Percentiles rank a stretch among this genome's conserved stretches.
These are phyloP conservation scores for Dicyrtomina minuta DNA, from an alignment of 2,888 invertebrate species.

Conservation along the genomic window DNA sequence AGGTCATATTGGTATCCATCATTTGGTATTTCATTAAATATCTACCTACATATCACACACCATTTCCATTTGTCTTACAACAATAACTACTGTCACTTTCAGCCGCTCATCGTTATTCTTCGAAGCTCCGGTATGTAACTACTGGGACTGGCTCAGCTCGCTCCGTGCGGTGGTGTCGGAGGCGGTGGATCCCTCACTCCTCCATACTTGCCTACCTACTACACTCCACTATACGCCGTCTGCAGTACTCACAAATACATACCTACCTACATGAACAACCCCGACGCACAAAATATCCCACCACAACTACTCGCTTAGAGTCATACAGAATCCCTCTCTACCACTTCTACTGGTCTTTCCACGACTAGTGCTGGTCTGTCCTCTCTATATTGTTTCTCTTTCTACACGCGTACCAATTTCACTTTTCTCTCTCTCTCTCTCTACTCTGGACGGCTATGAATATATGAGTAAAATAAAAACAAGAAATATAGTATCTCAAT, in stretches of 20 bases:
- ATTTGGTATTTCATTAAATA: slow-evolving; percentile 35
- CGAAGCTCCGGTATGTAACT: too few relatives aligned
- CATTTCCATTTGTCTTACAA: slow-evolving; percentile 34
- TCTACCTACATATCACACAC: slow-evolving; percentile 25
- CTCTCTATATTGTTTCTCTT: too few relatives aligned
- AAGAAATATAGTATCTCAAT: too few relatives aligned
- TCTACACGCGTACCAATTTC: too few relatives aligned
- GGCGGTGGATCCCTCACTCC: neutral
- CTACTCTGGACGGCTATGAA: neutral
- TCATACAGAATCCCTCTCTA: too few relatives aligned
- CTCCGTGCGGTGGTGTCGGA: neutral
- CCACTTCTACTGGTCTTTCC: too few relatives aligned
- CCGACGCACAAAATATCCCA: too few relatives aligned
- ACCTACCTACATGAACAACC: neutral
- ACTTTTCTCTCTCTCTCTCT: slow-evolving; percentile 10
- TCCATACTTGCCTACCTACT: neutral
- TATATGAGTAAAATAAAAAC: too few relatives aligned
- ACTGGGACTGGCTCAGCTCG: too few relatives aligned
- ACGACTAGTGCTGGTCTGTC: too few relatives aligned
- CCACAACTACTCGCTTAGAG: too few relatives aligned
- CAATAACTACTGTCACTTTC: slow-evolving; percentile 32
- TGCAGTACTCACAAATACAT: neutral
- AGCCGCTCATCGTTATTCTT: slow-evolving; percentile 31
- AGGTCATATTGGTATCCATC: slow-evolving; percentile 27
- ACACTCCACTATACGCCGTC: neutral